Conservation (phyloP, 1,140 invertebrate species). For the Drosophila lacertosa region DNA sequence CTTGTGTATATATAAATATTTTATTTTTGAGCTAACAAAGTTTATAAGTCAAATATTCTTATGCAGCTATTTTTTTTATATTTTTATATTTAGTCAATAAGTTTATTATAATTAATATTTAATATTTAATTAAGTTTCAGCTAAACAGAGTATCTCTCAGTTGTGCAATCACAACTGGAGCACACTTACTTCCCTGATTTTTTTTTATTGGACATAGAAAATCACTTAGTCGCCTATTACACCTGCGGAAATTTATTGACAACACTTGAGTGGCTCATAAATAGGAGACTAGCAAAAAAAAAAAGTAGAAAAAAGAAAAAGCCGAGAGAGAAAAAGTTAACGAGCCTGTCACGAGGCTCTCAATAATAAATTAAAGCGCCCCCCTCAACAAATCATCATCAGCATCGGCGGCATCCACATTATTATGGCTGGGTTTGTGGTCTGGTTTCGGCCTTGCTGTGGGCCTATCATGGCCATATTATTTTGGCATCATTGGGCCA, state of each 20-base stretch:
- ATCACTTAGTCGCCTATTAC: slow-evolving; percentile 61
- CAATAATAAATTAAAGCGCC: slow-evolving; percentile 73
- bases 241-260: slow-evolving; percentile 61
- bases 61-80: no score
- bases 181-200: slow-evolving; percentile 10
- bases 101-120: no score
- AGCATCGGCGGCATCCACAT: slow-evolving; percentile 27
- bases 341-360: slow-evolving; percentile 41
- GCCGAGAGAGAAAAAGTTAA: no score
- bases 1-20: no score
- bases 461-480: slow-evolving; percentile 45
- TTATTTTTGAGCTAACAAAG: no score
- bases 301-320: no score
- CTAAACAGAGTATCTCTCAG: no score
- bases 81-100: no score
- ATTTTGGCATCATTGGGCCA: slow-evolving; percentile 68
- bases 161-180: neutral
- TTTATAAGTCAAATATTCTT: no score
- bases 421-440: neutral
- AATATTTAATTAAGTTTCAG: no score
- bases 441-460: slow-evolving; percentile 6
- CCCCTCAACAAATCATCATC: slow-evolving; percentile 68
- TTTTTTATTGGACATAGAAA: slow-evolving; percentile 50
- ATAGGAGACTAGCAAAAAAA: slow-evolving; percentile 1
- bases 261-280: slow-evolving; percentile 43